Base-by-base conservation (phyloP, 2,797 vertebrate species). In the Enteromius viviparus region DNA sequence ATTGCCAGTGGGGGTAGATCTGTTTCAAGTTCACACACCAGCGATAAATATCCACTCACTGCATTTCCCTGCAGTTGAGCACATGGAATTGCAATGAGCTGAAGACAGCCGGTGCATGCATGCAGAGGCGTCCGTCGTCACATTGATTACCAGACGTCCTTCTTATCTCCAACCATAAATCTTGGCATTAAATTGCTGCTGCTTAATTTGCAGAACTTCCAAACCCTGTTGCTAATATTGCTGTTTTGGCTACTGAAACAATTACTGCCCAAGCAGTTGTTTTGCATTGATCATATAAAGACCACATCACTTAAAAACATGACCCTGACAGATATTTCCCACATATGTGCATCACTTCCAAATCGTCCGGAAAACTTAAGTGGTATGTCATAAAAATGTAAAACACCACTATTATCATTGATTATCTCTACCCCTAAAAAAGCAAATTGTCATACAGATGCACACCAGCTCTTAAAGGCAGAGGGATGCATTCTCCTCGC, bases 31-130 rank as follows among this genome's bases (percentile, higher is more conserved):
- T 85, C 69, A 76, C 82, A 81, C 79, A 72, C 70, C 40, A 78
- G 71, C 81, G 71, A 82, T 87, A 87, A 90, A 76, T 85, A 80
- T 87, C 47, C 62, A 76, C 82, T 65, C 78, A 49, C 78, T 80
- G 75, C 78, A 78, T 86, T 82, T 83, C 82, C 80, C 85, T 69
- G 86, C 86, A 85, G 86, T 84, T 78, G 83, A 89, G 79, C 85
- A 89, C 85, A 89, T 87, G 89, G 86, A 88, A 85, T 87, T 83
- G 85, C 82, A 88, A 88, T 85, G 82, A 87, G 81, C 78, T 58
- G 47, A 34, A 78, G 88, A 80, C 85, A 83, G 84, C 71, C 75
- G 53, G 79, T 87, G 70, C 72, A 81, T 84, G 86, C 75, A 29
- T 65, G 76, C 82, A 79, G 65, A 80, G 21, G 78, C n/a, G 65